Conservation (phyloP, 2,113 vertebrate genomes). For the Limnothrissa miodon region DNA sequence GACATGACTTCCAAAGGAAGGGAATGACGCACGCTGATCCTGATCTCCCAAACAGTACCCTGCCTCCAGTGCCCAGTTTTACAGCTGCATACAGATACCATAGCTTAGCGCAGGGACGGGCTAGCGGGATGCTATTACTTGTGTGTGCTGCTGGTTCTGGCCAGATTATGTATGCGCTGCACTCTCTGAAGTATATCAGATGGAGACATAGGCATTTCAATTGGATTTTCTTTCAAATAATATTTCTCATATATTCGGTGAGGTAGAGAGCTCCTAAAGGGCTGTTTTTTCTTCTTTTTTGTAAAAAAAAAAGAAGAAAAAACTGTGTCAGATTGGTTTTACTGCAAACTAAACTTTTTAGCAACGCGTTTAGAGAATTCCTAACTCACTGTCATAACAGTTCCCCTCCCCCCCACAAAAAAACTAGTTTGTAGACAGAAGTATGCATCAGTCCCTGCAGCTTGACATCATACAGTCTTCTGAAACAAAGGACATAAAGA, state of each 20-base stretch:
- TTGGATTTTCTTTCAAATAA: neutral
- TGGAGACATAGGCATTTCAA: neutral
- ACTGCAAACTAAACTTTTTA: neutral
- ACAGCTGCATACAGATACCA: neutral
- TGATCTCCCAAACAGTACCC: neutral
- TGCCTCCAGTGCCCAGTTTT: neutral
- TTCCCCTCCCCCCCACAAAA: neutral
- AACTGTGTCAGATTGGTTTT: neutral
- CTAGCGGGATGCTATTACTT: neutral
- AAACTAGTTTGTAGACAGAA: neutral
- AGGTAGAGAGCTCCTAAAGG: neutral
- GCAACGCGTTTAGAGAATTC: neutral
- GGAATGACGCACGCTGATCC: neutral
- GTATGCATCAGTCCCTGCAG: neutral
- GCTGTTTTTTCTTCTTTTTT: neutral
- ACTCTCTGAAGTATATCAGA: conserved; percentile 12
- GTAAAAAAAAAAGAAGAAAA: neutral
- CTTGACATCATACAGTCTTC: conserved; percentile 2
- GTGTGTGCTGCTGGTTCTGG: neutral
- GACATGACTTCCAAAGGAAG: neutral
- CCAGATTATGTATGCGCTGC: neutral
- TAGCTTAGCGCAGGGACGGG: neutral
- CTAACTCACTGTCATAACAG: neutral
- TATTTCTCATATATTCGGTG: neutral
- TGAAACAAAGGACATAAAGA: neutral